Evolutionary conservation across 2,888 invertebrate genomes (phyloP), one percentile per base, ranked within the genome.

Genomic region (Eledone cirrhosa): DNA sequence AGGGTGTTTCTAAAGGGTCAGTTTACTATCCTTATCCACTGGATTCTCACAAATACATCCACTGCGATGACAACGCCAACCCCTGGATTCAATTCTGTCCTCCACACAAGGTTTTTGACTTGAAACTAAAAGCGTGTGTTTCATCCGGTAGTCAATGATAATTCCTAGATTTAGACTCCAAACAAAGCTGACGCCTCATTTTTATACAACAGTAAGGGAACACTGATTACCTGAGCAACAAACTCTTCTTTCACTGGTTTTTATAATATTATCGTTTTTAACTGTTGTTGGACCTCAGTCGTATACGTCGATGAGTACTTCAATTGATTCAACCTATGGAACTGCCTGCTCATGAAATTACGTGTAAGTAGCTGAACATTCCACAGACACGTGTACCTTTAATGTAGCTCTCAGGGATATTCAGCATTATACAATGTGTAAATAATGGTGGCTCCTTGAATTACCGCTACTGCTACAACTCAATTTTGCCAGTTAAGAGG

Each of bases 1-100:
- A 53, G 31, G 77, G 22, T 29, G 74, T 29, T 74, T 65, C 27
- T 65, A 77, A 78, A 5, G 80, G 81, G 2, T 41, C 65, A 5
- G 65, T 77, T 16, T 80, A 78, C 77, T 76, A 79, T 65, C 81
- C 81, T 2, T 81, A 81, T 63, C 81, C 81, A 2, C 11, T 3
- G 4, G 81, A 83, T 67, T 77, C 79, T 41, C 79, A 80, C 65
- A 81, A 81, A 53, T 83, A 77, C 79, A 81, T 83, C 63, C 81
- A 81, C 65, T 83, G 83, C 74, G 81, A 80, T 67, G 48, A 67
- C 48, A 48, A 48, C 4, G 80, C 80, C 5, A 78, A 78, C 8
- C 79, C 77, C n/a, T 80, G 78, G 69, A 77, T 83, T 16, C 80
- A 80, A 79, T 80, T 77, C 22, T 83, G 83, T n/a, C 53, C 41